Evolutionary conservation across 2,113 vertebrate species (phyloP), one percentile per base, ranked within the genome.

Genomic region (Maylandia zebra): DNA sequence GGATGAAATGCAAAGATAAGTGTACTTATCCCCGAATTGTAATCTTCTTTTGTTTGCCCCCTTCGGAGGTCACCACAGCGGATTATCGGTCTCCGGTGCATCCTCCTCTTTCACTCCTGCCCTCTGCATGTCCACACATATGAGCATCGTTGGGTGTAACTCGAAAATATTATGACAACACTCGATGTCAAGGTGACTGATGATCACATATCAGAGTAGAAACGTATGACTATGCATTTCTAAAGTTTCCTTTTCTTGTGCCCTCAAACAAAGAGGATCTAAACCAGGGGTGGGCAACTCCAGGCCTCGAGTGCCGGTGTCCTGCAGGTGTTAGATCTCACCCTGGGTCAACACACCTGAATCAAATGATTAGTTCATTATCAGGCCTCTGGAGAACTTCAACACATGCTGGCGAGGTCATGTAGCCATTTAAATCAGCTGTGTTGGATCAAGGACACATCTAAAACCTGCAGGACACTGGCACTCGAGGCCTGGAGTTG

Each of bases 201-300:
- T 19, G 64, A 69, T 14, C 36, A 6, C 64, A 4, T 8, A 12
- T 69, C 64, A 24, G 34, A 41, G 13, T 45, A 10, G 5, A 17
- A 45, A 10, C 2, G 9, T 3, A 27, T 45, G 8, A 45, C 4
- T 3, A 4, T 71, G 2, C 3, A 16, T 74, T 45, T 43, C 8
- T 43, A 71, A 71, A 71, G 38, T 71, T 74, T 17, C 8, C 14
- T 74, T 16, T 74, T 74, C 41, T 74, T 74, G 14, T 17, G 9
- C 8, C 22, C 5, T 66, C 34, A 38, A n/a, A 66, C 69, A 27
- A 16, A 9, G 22, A 74, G 5, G 69, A 8, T 45, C 43, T 76
- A 3, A 43, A 48, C 24, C 7, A 48, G 16, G 16, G 1, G 43
- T 45, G 0, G 0, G 45, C 7, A 48, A 17, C 45, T 48, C 45